phyloP scores from a whole-genome alignment of 2,888 invertebrate species.

The Chrysodeixis includens region DNA sequence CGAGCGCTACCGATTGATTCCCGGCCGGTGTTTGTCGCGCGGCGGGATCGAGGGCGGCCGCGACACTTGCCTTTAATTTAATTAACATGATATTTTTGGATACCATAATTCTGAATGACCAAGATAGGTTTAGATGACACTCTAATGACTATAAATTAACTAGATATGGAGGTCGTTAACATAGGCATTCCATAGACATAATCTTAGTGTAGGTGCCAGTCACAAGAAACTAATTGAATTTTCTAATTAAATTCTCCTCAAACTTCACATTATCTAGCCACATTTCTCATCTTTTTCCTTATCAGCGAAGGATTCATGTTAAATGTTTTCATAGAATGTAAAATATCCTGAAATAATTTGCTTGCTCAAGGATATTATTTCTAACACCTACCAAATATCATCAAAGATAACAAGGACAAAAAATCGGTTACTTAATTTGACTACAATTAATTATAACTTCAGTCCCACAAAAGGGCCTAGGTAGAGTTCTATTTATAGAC shows the following conservation, averaged over 20 bases:
- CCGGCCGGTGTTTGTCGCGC: conserved; percentile 56
- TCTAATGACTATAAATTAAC: conserved; percentile 31
- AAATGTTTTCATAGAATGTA: background rate
- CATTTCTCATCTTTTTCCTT: background rate
- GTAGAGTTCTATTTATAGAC: conserved; percentile 77
- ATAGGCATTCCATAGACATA: background rate
- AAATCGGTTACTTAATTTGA: conserved; percentile 21
- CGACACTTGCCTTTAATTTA: conserved; percentile 52
- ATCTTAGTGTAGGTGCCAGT: background rate
- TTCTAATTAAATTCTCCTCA: background rate
- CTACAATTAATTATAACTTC: conserved; percentile 70
- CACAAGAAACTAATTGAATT: conserved; percentile 7
- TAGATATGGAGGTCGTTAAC: background rate
- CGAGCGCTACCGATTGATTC: conserved; percentile 74
- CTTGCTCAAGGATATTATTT: background rate
- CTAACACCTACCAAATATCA: background rate
- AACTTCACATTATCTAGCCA: background rate
- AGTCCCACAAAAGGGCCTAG: conserved; percentile 58
- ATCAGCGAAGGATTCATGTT: background rate
- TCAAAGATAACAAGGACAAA: conserved; percentile 10
- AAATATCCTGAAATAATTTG: background rate
- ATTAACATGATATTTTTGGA: conserved; percentile 59
- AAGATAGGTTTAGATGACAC: conserved; percentile 33
- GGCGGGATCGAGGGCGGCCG: conserved; percentile 51
- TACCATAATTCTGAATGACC: conserved; percentile 32